A percentile compares a stretch with the other conserved stretches of the same genome.
These are phyloP conservation scores for human (Homo sapiens) DNA, from an alignment of 2,113 vertebrate genomes.

Conservation along the genomic window GRCh38 chr3:67753001-67753500, in stretches of 20 bases:
- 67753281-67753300: not conserved
- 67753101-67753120: not conserved
- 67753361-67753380: not conserved
- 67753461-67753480: not conserved
- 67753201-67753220: not conserved
- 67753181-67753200: not conserved
- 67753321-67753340: not conserved
- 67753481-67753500: not conserved
- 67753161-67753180: not conserved
- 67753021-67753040: constrained; percentile 85
- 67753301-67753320: not conserved
- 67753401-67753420: not conserved
- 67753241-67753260: not conserved
- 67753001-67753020: not conserved
- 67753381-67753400: not conserved
- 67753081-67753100: not conserved
- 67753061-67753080: constrained; percentile 75
- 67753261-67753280: not conserved
- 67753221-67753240: not conserved
- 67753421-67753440: not conserved
- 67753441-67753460: not conserved
- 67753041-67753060: constrained; percentile 95
- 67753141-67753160: not conserved
- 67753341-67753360: not conserved
- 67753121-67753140: not conserved